Percentiles rank a stretch among this genome's conserved stretches.
Evolutionary conservation across 1,140 invertebrate genomes (phyloP).

Genomic region (Hyphantria cunea): DNA sequence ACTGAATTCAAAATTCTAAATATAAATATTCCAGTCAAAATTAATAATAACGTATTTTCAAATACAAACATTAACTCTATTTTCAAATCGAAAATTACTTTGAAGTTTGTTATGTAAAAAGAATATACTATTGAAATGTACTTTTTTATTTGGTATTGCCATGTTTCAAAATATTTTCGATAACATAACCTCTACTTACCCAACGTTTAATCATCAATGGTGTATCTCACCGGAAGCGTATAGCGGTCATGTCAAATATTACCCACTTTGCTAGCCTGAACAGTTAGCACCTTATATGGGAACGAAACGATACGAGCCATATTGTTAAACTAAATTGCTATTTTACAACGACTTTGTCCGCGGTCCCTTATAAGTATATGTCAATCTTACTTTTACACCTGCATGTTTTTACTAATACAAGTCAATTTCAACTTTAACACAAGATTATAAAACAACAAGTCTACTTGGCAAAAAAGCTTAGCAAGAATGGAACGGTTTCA

Average conservation of each 20-base stretch:
- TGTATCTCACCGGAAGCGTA: constrained; percentile 2
- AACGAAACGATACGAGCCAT: constrained; percentile 64
- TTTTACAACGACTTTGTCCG: constrained; percentile 72
- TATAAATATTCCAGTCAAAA: too few species aligned
- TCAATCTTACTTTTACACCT: constrained; percentile 38
- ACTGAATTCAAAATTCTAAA: too few species aligned
- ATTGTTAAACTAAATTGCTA: constrained; percentile 78
- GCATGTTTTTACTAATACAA: constrained; percentile 15
- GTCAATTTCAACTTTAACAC: constrained; percentile 40
- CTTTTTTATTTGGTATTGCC: too few species aligned
- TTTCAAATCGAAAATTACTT: too few species aligned
- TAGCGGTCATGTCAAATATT: constrained; percentile 41
- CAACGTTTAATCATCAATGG: too few species aligned
- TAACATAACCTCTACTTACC: too few species aligned
- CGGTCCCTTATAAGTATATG: constrained; percentile 55
- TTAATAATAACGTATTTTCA: too few species aligned
- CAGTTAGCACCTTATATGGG: constrained; percentile 67
- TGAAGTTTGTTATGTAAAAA: too few species aligned
- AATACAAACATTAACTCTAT: too few species aligned
- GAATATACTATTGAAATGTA: too few species aligned
- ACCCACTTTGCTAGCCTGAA: constrained; percentile 60
- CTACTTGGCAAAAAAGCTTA: not conserved
- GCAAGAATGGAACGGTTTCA: constrained; percentile 36
- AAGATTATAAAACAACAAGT: constrained; percentile 19
- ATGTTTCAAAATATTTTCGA: too few species aligned